Base-by-base conservation (phyloP, 2,888 invertebrate species). In the Platerodrilus igneus region DNA sequence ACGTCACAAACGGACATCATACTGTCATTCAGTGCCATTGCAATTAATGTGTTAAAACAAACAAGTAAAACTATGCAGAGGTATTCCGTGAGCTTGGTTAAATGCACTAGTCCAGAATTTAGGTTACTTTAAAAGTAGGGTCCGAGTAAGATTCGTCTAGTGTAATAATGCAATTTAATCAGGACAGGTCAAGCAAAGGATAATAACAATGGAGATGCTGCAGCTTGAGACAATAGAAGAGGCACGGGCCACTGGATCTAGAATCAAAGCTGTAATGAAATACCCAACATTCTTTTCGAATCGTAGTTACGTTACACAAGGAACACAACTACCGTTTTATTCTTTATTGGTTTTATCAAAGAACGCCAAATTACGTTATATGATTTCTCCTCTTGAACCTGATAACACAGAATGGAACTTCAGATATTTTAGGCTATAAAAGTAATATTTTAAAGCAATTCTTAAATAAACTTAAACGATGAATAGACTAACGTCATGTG, bases 211-310 rank as follows among this genome's bases (percentile, higher is more conserved):
- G 39, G 51, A 47, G 44, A 41, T 41, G 45, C 37, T 43, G 45
- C 39, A 49, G 48, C 45, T 39, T 51, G 53, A 53, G 52, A 56
- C 53, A 56, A 56, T 55, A 49, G 52, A n/a, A n/a, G n/a, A 50
- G 45, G 47, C 47, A 54, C 53, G 45, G 50, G 52, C 54, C 52
- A 52, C 48, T 51, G 54, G 56, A 54, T 53, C 48, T 50, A 55
- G 52, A 58, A 58, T 58, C 56, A 54, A 50, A 51, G 53, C 51
- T 53, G 51, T 56, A 58, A 58, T 58, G 58, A 58, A 58, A 58
- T 51, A 51, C 47, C 51, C 47, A 32, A 38, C 41, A 51, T 51
- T 48, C 51, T 43, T 51, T 48, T 48, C 47, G 41, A 41, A 32
- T 47, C 48, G 37, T 37, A 41, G n/a, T n/a, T n/a, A 45, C 41